These are phyloP conservation scores for Sebastes steindachneri DNA, from an alignment of 2,797 vertebrate genomes.

Conservation along the genomic window DNA sequence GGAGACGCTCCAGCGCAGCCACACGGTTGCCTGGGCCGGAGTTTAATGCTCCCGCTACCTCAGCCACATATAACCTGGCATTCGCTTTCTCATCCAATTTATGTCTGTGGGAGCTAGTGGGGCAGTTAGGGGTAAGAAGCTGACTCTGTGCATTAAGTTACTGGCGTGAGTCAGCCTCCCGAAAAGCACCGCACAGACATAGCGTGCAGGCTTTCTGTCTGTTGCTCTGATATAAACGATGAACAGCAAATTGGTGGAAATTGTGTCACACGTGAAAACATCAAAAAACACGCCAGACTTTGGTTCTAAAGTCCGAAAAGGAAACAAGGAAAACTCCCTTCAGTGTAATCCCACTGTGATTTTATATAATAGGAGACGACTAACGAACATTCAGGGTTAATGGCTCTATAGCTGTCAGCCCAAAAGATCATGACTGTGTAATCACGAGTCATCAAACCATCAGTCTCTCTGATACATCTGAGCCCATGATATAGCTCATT, in stretches of 20 bases:
- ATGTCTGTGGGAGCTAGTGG: slow-evolving; percentile 69
- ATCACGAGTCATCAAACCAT: slow-evolving; percentile 2
- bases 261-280: slow-evolving; percentile 20
- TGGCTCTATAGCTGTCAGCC: slow-evolving; percentile 3
- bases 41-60: slow-evolving; percentile 24
- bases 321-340: not conserved
- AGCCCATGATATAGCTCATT: not conserved
- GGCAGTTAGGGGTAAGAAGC: slow-evolving; percentile 72
- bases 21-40: not conserved
- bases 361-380: not conserved
- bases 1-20: slow-evolving; percentile 43
- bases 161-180: slow-evolving; percentile 66
- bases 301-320: not conserved
- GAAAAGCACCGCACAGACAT: slow-evolving; percentile 45
- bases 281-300: slow-evolving; percentile 14
- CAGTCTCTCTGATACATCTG: slow-evolving; percentile 10
- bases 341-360: not conserved
- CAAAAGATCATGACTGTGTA: slow-evolving; percentile 8
- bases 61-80: slow-evolving; percentile 65
- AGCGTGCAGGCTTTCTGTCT: slow-evolving; percentile 35
- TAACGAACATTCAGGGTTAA: slow-evolving; percentile 34
- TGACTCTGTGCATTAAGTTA: slow-evolving; percentile 74
- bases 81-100: slow-evolving; percentile 78
- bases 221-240: slow-evolving; percentile 21
- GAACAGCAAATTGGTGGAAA: slow-evolving; percentile 50